Evolutionary conservation across 2,888 invertebrate species (phyloP).

Genomic region (Abscondita cerata): DNA sequence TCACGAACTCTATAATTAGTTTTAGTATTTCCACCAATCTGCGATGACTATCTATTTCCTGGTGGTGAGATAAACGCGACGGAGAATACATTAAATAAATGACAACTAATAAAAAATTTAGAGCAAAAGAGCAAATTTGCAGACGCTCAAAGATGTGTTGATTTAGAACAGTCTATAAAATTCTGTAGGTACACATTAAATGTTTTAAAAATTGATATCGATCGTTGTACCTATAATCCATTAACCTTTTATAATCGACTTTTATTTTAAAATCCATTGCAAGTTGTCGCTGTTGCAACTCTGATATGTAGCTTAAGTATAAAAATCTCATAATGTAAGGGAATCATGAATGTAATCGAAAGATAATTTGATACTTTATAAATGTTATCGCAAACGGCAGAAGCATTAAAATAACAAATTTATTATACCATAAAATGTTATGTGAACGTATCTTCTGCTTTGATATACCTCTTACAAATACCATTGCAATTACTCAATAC

Average conservation of each 20-base stretch:
- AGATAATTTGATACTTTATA: constrained; percentile 25
- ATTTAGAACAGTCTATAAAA: too few species aligned
- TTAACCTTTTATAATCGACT: constrained; percentile 6
- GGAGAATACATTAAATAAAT: too few species aligned
- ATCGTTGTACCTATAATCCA: constrained; percentile 4
- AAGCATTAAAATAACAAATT: constrained; percentile 24
- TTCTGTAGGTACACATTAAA: too few species aligned
- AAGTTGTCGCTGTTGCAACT: constrained; percentile 7
- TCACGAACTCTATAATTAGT: too few species aligned
- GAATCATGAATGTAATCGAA: constrained; percentile 23
- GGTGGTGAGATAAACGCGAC: too few species aligned
- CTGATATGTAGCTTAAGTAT: constrained; percentile 8
- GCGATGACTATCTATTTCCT: too few species aligned
- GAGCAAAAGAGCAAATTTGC: too few species aligned
- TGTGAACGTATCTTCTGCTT: constrained; percentile 5
- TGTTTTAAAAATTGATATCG: background rate
- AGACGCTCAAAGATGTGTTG: too few species aligned
- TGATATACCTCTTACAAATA: constrained; percentile 10
- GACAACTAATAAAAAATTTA: too few species aligned
- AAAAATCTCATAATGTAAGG: constrained; percentile 21
- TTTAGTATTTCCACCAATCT: too few species aligned
- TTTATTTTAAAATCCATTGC: constrained; percentile 8
- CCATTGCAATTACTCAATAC: constrained; percentile 4
- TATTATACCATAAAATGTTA: constrained; percentile 19
- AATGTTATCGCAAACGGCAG: constrained; percentile 27